These are phyloP conservation scores for Trissolcus japonicus DNA, from an alignment of 2,888 invertebrate species.

Conservation along the genomic window DNA sequence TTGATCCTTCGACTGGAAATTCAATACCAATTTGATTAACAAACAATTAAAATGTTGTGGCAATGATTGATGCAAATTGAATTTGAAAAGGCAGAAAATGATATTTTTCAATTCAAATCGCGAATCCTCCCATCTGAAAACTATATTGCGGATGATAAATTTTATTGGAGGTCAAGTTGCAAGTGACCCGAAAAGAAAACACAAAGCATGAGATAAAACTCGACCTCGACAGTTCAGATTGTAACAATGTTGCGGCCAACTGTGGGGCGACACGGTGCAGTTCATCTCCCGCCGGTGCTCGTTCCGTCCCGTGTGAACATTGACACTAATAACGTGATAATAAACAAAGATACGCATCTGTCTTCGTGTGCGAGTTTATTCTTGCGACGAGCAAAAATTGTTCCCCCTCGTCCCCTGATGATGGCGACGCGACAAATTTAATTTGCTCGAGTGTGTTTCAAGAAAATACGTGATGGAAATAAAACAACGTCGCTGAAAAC, in stretches of 20 bases:
- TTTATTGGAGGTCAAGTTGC: too few species aligned
- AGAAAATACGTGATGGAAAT: slow-evolving; percentile 25
- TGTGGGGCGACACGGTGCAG: slow-evolving; percentile 61
- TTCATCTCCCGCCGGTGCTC: slow-evolving; percentile 58
- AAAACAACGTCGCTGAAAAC: slow-evolving; percentile 6
- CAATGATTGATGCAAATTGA: too few species aligned
- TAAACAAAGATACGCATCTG: slow-evolving; percentile 60
- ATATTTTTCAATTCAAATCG: too few species aligned
- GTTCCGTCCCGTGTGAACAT: slow-evolving; percentile 53
- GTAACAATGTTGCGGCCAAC: slow-evolving; percentile 53
- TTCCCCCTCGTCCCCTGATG: neutral
- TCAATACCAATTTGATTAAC: too few species aligned
- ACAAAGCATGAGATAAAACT: neutral
- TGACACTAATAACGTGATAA: slow-evolving; percentile 69
- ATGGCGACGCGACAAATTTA: slow-evolving; percentile 24
- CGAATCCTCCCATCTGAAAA: too few species aligned
- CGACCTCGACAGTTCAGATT: slow-evolving; percentile 28
- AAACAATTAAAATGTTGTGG: too few species aligned
- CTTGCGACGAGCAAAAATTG: slow-evolving; percentile 15
- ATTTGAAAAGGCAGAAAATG: too few species aligned
- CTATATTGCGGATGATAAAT: too few species aligned
- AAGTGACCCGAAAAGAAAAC: neutral
- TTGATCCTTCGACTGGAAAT: neutral
- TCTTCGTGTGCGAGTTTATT: slow-evolving; percentile 5
- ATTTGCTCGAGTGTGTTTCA: slow-evolving; percentile 19